Percentiles rank a stretch among this genome's conserved stretches.
Conservation (phyloP, 2,113 vertebrate species). For the Notechis scutatus region DNA sequence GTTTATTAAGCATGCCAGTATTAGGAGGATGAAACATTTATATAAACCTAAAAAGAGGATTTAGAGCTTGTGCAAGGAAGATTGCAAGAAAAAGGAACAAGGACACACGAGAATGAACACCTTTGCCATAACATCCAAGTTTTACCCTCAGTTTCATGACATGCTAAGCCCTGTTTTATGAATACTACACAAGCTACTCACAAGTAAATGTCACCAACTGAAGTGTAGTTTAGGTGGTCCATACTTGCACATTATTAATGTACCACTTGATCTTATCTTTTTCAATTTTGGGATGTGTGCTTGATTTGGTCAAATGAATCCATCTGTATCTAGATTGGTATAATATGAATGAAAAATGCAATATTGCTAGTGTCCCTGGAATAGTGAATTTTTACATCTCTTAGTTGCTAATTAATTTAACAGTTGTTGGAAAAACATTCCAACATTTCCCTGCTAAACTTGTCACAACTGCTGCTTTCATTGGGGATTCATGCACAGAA, state of each 20-base stretch:
- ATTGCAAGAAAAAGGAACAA: background rate
- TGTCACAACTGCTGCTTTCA: background rate
- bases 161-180: background rate
- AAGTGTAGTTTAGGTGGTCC: background rate
- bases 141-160: background rate
- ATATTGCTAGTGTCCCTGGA: background rate
- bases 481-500: background rate
- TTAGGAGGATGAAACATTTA: slow-evolving; percentile 29
- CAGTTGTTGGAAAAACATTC: background rate
- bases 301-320: background rate
- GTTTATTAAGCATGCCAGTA: background rate
- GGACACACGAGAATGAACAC: background rate
- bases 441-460: background rate
- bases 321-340: background rate
- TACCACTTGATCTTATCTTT: background rate
- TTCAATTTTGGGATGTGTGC: background rate
- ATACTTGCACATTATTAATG: background rate
- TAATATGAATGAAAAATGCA: background rate
- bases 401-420: background rate
- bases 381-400: background rate
- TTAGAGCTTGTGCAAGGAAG: background rate
- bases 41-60: background rate
- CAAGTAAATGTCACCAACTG: background rate
- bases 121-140: background rate
- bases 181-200: background rate